Evolutionary conservation across 2,888 invertebrate genomes (phyloP).

Genomic region (Netelia virgata): DNA sequence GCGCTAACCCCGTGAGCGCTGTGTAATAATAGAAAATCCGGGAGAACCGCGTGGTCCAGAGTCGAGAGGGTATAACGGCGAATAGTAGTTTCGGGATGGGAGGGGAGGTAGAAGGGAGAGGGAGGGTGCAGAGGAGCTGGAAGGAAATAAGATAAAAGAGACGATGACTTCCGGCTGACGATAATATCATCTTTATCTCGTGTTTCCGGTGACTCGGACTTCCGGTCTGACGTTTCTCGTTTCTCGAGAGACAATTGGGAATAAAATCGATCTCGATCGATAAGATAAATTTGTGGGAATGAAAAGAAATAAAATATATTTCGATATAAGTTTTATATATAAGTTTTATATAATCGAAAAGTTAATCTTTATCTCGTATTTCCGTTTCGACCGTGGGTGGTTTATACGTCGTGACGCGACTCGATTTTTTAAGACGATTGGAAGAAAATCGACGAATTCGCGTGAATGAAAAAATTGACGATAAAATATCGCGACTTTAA

Average conservation of each 20-base stretch:
- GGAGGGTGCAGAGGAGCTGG: conserved; percentile 13
- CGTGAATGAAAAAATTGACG: no score
- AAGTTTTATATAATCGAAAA: conserved; percentile 10
- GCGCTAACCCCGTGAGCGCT: conserved; percentile 67
- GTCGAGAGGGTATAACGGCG: conserved; percentile 49
- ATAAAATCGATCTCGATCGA: no score
- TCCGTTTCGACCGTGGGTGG: conserved; percentile 27
- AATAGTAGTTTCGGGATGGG: background rate
- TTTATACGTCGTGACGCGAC: no score
- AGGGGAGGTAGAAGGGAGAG: conserved; percentile 13
- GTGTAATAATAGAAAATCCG: conserved; percentile 72
- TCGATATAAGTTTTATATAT: no score
- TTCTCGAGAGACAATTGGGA: no score
- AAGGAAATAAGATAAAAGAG: conserved; percentile 3
- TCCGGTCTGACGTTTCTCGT: no score
- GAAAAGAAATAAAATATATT: no score
- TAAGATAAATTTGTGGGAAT: no score
- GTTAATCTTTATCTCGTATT: conserved; percentile 29
- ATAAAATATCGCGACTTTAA: no score
- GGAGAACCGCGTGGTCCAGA: conserved; percentile 57
- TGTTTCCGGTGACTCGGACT: conserved; percentile 58
- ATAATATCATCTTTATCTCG: conserved; percentile 1
- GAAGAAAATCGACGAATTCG: no score
- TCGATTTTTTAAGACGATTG: no score
- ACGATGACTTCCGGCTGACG: conserved; percentile 30